phyloP scores from a whole-genome alignment of 2,797 vertebrate genomes.

The Setipinna tenuifilis region DNA sequence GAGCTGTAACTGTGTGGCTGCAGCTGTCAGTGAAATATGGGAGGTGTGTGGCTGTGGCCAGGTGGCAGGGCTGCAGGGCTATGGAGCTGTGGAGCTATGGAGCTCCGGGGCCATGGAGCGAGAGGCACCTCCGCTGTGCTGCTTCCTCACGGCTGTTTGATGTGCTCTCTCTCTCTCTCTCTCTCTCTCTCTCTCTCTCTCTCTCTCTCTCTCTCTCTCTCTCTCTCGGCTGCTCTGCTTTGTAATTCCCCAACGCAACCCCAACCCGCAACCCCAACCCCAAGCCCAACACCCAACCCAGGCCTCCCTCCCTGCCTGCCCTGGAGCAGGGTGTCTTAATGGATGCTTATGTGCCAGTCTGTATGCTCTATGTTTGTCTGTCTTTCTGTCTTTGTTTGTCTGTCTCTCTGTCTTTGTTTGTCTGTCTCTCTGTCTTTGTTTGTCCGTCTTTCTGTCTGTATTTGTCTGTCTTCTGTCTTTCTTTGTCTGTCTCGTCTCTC shows the following conservation, averaged over 20 bases:
- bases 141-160: slow-evolving; percentile 7
- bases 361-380: too few species aligned
- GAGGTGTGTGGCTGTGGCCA: neutral
- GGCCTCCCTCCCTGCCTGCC: neutral
- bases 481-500: neutral
- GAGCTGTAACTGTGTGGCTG: neutral
- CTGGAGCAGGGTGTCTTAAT: neutral
- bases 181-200: too few species aligned
- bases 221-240: neutral
- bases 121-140: neutral
- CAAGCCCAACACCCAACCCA: neutral
- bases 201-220: too few species aligned
- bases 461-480: too few species aligned
- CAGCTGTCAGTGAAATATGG: slow-evolving; percentile 1
- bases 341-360: neutral
- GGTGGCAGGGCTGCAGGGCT: neutral
- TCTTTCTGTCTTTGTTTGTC: too few species aligned
- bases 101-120: neutral
- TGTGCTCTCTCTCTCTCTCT: neutral
- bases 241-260: neutral
- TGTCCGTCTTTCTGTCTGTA: too few species aligned
- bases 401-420: too few species aligned
- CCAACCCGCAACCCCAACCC: neutral
- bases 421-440: too few species aligned
- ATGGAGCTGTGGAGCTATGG: neutral